Evolutionary conservation across 2,113 vertebrate species (phyloP).

Genomic region (Phasianus colchicus): DNA sequence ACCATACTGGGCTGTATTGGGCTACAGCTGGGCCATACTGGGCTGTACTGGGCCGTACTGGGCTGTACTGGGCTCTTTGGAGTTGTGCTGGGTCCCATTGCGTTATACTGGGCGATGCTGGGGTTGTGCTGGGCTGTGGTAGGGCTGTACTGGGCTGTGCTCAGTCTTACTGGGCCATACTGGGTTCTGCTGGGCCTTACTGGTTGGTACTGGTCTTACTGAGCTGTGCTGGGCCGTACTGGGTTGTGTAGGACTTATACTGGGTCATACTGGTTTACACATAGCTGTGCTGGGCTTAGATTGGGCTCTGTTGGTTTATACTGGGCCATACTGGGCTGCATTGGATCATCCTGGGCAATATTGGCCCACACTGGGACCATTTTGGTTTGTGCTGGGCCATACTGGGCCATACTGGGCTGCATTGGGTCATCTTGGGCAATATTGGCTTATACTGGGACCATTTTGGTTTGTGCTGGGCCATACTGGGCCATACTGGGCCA

Average conservation of each 20-base stretch:
- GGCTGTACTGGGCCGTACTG: not conserved
- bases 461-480: not conserved
- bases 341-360: no score
- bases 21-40: not conserved
- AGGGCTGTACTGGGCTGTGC: no score
- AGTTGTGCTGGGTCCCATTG: not conserved
- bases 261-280: no score
- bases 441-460: not conserved
- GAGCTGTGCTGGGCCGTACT: no score
- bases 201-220: no score
- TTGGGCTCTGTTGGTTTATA: no score
- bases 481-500: not conserved
- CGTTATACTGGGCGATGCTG: not conserved
- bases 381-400: not conserved
- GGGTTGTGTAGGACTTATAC: no score
- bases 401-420: not conserved
- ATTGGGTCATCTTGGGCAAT: no score
- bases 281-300: not conserved
- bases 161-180: no score
- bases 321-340: not conserved
- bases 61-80: not conserved
- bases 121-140: not conserved
- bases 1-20: not conserved
- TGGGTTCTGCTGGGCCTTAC: no score
- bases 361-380: no score